phyloP scores from a whole-genome alignment of 92 coral and sea anemone genomes.

The Zoanthus solanderi region DNA sequence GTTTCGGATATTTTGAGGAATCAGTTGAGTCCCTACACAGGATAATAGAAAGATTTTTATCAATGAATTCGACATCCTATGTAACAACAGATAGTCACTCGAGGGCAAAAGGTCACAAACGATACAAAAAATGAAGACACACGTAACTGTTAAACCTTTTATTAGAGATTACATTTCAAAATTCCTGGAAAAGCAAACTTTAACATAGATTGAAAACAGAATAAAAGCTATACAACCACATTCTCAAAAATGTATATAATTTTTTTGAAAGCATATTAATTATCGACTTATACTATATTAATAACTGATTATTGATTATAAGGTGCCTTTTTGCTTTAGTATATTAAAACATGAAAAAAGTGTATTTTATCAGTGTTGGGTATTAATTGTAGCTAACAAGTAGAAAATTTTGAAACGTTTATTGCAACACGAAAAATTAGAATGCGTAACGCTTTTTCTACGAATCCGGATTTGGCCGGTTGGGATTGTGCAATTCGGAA shows the following conservation, averaged over 20 bases:
- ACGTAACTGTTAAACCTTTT: neutral
- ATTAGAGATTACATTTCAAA: neutral
- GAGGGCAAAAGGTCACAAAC: slow-evolving; percentile 41
- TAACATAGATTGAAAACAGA: neutral
- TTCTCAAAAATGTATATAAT: neutral
- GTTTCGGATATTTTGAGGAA: slow-evolving; percentile 18
- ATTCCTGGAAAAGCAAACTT: too few species aligned
- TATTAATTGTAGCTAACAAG: too few species aligned
- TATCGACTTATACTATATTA: neutral
- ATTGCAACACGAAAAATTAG: neutral
- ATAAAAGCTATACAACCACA: neutral
- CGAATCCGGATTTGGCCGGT: neutral
- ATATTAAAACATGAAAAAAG: neutral
- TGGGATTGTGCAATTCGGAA: neutral
- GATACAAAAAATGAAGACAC: slow-evolving; percentile 17
- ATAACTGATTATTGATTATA: neutral
- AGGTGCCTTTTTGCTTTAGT: neutral
- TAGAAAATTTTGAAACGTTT: neutral
- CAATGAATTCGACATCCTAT: slow-evolving; percentile 40
- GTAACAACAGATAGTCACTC: slow-evolving; percentile 25
- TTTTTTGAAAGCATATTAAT: neutral
- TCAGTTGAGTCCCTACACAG: slow-evolving; percentile 27
- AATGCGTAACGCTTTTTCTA: neutral
- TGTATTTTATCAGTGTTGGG: neutral
- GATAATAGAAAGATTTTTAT: slow-evolving; percentile 27